These are phyloP conservation scores for Agrypnia vestita DNA, from an alignment of 1,140 invertebrate species.

Conservation along the genomic window DNA sequence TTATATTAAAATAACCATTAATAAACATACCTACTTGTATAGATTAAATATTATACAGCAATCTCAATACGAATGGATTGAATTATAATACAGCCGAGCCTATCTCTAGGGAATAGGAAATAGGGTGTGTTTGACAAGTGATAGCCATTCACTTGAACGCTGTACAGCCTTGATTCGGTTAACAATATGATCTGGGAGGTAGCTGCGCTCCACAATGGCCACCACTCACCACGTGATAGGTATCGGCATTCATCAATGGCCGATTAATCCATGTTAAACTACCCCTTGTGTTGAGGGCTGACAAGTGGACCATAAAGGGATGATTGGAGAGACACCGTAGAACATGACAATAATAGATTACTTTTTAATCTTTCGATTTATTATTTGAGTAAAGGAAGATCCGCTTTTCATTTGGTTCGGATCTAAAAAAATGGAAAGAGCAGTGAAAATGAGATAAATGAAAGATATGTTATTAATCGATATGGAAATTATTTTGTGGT, in stretches of 20 bases:
- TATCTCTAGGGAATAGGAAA: not conserved
- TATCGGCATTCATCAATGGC: constrained; percentile 2
- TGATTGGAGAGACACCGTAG: not conserved
- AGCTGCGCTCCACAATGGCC: constrained; percentile 14
- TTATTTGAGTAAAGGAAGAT: no score
- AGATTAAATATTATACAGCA: no score
- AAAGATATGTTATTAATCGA: no score
- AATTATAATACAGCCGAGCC: no score
- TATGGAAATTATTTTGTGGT: no score
- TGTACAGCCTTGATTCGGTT: not conserved
- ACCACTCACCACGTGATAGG: not conserved
- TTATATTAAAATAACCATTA: no score
- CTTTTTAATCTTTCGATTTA: no score
- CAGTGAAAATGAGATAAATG: no score
- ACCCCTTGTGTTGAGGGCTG: constrained; percentile 3
- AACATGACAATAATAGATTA: not conserved
- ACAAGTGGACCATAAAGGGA: constrained; percentile 4
- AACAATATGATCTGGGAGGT: not conserved
- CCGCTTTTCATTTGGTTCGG: no score
- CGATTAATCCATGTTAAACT: not conserved
- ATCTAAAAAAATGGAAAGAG: no score
- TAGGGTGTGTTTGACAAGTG: constrained; percentile 12
- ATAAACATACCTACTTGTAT: no score
- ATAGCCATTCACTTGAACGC: constrained; percentile 2
- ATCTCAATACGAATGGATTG: no score